Base-by-base conservation (phyloP, 2,888 invertebrate genomes). In the Dorcus hopei region DNA sequence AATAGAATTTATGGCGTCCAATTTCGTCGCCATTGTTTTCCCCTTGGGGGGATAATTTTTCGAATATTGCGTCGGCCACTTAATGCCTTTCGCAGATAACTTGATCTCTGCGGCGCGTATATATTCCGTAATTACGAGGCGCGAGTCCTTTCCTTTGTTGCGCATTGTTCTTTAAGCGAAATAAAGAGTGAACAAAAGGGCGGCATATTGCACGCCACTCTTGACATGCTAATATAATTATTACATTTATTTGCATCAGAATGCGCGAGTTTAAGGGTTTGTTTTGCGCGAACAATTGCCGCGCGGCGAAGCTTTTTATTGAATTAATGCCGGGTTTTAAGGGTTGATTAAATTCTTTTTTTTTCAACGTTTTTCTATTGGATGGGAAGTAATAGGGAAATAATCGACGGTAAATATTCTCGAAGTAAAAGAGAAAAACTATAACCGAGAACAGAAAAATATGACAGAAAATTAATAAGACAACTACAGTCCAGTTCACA, bases 201-300 rank as follows among this genome's bases (percentile, higher is more conserved):
- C 52, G 54, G 43, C 54, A 52, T 58, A 58, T 60, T 55, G 61
- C 54, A 61, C 26, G 26, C 26, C 26, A 33, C 63, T 61, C 59
- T 63, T 58, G 61, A 63, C 57, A 57, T 58, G 62, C 50, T 62
- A 61, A 62, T 64, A 59, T 62, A 64, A 64, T 64, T 64, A 64
- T 64, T 64, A 58, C 61, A 64, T 64, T 33, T 33, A 33, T 33
- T 64, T 64, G 64, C 64, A 64, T 64, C 58, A 62, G 54, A 62
- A 64, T 62, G 62, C 58, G 59, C 57, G 57, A 57, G 62, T 62
- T 64, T 62, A 61, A 64, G 63, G 56, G 61, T 61, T 61, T 61
- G 61, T 57, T 63, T 33, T 61, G 53, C 54, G 53, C 54, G 63
- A 63, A 63, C 63, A 63, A 63, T 63, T 51, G 61, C 52, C 57